phyloP scores from a whole-genome alignment of 2,888 invertebrate species.

The Drosophila monieri region DNA sequence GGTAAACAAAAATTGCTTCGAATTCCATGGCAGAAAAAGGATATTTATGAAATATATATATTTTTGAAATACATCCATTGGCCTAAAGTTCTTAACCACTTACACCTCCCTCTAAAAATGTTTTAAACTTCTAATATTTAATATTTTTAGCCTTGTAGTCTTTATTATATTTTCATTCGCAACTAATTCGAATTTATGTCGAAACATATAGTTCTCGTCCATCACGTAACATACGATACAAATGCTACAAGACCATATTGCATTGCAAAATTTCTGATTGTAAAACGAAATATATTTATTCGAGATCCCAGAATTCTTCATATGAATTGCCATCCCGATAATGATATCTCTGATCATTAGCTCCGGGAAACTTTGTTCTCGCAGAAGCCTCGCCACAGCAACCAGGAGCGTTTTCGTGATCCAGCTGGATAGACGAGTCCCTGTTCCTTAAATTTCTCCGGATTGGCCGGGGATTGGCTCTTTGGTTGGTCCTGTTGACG shows the following conservation, averaged over 20 bases:
- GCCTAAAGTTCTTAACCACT: no score
- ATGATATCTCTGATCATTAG: not conserved
- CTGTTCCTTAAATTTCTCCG: not conserved
- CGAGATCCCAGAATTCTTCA: not conserved
- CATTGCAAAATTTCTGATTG: not conserved
- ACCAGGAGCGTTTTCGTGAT: not conserved
- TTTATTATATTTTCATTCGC: not conserved
- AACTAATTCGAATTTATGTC: not conserved
- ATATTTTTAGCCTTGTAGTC: no score
- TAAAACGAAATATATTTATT: not conserved
- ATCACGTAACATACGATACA: not conserved
- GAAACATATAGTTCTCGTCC: not conserved
- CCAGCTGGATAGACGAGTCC: not conserved
- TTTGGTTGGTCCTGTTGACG: not conserved
- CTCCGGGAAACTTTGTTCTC: not conserved
- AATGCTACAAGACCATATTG: not conserved
- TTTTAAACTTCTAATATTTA: no score
- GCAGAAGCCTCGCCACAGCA: not conserved
- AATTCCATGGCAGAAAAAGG: not conserved
- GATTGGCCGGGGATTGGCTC: not conserved
- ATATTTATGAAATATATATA: no score
- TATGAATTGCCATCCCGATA: not conserved
- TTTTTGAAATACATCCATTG: no score
- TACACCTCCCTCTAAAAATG: no score
- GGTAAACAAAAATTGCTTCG: conserved; percentile 36